Evolutionary conservation across 2,888 invertebrate species (phyloP).

Genomic region (Blomia tropicalis): DNA sequence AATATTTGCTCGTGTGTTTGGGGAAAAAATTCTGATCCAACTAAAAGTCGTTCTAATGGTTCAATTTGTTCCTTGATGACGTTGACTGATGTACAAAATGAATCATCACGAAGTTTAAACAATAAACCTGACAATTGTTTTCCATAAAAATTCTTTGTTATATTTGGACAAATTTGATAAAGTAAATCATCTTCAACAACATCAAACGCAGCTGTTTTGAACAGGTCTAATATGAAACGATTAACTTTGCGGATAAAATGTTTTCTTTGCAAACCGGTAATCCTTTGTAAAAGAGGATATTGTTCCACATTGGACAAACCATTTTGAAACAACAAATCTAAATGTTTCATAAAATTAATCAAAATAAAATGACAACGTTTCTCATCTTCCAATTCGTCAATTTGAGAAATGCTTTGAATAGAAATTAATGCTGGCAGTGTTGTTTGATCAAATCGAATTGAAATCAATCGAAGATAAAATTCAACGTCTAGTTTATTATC

Average conservation of each 20-base stretch:
- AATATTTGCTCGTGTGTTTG: background rate
- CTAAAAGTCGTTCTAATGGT: background rate
- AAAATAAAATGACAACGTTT: background rate
- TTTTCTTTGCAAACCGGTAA: background rate
- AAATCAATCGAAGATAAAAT: background rate
- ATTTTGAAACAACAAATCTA: background rate
- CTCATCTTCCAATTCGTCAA: background rate
- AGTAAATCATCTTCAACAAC: background rate
- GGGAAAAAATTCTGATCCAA: background rate
- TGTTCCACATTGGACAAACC: background rate
- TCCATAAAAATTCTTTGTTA: background rate
- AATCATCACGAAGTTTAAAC: background rate
- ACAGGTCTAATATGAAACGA: background rate
- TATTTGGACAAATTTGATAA: background rate
- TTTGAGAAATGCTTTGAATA: background rate
- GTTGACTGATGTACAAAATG: background rate
- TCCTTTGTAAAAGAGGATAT: background rate
- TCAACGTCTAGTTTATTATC: background rate
- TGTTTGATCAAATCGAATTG: background rate
- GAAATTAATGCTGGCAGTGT: background rate
- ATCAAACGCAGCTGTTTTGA: background rate
- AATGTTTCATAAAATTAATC: background rate
- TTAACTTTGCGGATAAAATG: background rate
- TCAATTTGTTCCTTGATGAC: background rate
- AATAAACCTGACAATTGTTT: slow-evolving; percentile 1